A percentile compares a stretch with the other conserved stretches of the same genome.
These are phyloP conservation scores for Caenorhabditis becei DNA, from an alignment of 2,888 invertebrate species.

Conservation along the genomic window DNA sequence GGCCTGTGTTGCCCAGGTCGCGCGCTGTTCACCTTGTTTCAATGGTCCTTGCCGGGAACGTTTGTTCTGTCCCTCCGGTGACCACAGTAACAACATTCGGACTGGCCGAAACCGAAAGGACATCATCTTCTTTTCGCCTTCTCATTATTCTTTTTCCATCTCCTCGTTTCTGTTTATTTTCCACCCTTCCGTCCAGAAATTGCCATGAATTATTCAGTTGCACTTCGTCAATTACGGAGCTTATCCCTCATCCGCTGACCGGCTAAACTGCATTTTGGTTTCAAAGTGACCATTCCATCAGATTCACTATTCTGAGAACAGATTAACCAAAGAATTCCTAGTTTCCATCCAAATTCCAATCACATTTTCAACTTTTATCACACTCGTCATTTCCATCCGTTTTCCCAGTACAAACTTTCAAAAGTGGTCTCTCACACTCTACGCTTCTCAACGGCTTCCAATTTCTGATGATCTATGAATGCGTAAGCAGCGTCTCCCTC, in stretches of 20 bases:
- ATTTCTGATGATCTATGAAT: conserved; percentile 14
- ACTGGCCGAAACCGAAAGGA: neutral
- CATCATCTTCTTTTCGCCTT: neutral
- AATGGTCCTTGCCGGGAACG: conserved; percentile 27
- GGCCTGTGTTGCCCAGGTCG: conserved; percentile 12
- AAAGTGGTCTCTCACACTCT: too few species aligned
- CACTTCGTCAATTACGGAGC: neutral
- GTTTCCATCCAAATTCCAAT: too few species aligned
- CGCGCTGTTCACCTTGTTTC: conserved; percentile 30
- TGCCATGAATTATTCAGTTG: conserved; percentile 2
- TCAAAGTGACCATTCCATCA: too few species aligned
- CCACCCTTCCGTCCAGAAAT: neutral
- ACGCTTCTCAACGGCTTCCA: too few species aligned
- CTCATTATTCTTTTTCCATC: neutral
- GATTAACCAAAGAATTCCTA: too few species aligned
- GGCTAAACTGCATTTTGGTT: too few species aligned
- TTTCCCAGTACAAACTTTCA: too few species aligned
- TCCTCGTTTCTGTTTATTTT: conserved; percentile 13
- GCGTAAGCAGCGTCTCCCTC: neutral
- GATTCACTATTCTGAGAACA: too few species aligned
- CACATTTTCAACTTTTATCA: too few species aligned
- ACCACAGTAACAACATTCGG: conserved; percentile 31
- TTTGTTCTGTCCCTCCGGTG: neutral
- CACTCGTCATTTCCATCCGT: too few species aligned
- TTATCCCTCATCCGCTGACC: neutral